A percentile compares a stretch with the other conserved stretches of the same genome.
phyloP scores from a whole-genome alignment of 2,113 vertebrate genomes.

The Daubentonia madagascariensis region DNA sequence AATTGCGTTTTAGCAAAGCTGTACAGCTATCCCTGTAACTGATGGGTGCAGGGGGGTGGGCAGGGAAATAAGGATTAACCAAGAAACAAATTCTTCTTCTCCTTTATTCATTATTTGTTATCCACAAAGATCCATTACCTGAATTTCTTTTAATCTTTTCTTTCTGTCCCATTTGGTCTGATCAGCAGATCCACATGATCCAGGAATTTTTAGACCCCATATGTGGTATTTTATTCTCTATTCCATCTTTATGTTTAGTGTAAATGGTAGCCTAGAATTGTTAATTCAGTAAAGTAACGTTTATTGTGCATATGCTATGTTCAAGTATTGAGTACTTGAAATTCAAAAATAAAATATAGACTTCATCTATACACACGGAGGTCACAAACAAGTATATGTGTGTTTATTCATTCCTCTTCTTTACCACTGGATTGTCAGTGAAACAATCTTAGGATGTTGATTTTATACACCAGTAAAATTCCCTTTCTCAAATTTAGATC shows the following conservation, averaged over 20 bases:
- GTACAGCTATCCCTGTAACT: neutral
- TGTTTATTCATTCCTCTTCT: neutral
- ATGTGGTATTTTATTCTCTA: neutral
- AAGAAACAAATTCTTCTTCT: neutral
- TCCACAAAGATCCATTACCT: neutral
- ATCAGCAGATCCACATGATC: neutral
- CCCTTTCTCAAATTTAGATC: neutral
- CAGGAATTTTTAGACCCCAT: neutral
- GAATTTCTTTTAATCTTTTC: neutral
- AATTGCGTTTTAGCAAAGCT: neutral
- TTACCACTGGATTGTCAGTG: neutral
- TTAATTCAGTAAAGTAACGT: neutral
- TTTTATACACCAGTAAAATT: neutral
- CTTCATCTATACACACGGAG: neutral
- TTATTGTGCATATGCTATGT: neutral
- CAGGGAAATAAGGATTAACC: neutral
- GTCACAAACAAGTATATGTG: neutral
- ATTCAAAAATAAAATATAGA: neutral
- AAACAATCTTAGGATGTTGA: neutral
- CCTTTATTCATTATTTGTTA: neutral
- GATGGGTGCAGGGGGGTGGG: fast-evolving
- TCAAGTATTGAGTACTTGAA: neutral
- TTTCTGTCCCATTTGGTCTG: neutral
- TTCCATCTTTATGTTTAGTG: neutral
- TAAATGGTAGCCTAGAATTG: neutral